A percentile compares a stretch with the other conserved stretches of the same genome.
These are phyloP conservation scores for Coelinius sp. DNA, from an alignment of 2,888 invertebrate genomes.

Conservation along the genomic window DNA sequence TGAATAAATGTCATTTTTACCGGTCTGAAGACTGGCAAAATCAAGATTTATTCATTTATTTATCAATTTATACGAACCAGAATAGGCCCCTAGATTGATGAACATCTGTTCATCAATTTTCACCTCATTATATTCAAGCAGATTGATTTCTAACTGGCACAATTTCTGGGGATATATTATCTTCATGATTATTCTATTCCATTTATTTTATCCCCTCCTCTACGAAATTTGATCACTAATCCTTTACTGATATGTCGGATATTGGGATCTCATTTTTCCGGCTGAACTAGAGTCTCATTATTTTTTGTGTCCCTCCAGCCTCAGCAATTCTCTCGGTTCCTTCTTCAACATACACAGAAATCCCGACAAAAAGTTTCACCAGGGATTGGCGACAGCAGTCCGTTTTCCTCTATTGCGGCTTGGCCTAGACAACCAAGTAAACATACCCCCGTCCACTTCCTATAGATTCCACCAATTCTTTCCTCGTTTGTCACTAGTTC, in stretches of 20 bases:
- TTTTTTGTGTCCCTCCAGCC: conserved; percentile 7
- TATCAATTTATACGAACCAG: too few species aligned
- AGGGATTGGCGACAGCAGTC: conserved; percentile 31
- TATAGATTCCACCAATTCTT: background rate
- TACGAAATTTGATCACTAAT: conserved; percentile 6
- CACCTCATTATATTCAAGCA: too few species aligned
- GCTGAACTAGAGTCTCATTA: conserved; percentile 10
- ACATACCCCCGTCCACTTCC: conserved; percentile 47
- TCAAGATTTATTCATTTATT: too few species aligned
- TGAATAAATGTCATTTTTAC: too few species aligned
- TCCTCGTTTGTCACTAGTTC: background rate
- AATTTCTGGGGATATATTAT: background rate
- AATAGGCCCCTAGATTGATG: too few species aligned
- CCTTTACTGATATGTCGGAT: conserved; percentile 17
- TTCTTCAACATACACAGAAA: conserved; percentile 37
- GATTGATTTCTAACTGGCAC: background rate
- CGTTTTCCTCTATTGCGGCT: conserved; percentile 54
- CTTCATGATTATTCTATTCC: background rate
- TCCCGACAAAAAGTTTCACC: background rate
- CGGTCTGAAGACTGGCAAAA: too few species aligned
- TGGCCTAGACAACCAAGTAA: conserved; percentile 55
- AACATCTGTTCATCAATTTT: too few species aligned
- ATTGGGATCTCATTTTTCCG: conserved; percentile 28
- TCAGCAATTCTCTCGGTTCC: conserved; percentile 45
- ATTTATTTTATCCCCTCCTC: background rate